phyloP scores from a whole-genome alignment of 2,888 invertebrate species.

The Syritta pipiens region DNA sequence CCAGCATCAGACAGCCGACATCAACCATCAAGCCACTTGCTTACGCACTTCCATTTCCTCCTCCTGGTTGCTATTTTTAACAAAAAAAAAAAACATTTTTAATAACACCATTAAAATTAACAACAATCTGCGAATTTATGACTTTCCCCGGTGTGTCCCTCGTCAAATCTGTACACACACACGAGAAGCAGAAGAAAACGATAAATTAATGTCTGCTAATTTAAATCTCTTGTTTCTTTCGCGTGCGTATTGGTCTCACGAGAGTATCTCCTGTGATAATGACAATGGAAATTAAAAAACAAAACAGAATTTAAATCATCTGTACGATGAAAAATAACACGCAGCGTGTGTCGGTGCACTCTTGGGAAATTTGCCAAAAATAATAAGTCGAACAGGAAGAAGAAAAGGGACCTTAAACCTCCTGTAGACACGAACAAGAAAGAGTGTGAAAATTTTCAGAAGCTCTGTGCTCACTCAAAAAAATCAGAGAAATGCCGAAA shows the following conservation, averaged over 20 bases:
- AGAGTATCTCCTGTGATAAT: slow-evolving; percentile 45
- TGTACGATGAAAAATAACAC: neutral
- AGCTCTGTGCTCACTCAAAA: too few species aligned
- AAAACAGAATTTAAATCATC: slow-evolving; percentile 40
- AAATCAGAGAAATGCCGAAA: too few species aligned
- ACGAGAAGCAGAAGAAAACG: neutral
- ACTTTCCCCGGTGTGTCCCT: slow-evolving; percentile 18
- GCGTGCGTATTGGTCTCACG: slow-evolving; percentile 33
- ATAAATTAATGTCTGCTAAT: slow-evolving; percentile 41
- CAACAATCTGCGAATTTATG: slow-evolving; percentile 33
- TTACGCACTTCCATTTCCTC: slow-evolving; percentile 1
- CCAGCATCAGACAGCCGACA: too few species aligned
- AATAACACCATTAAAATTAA: slow-evolving; percentile 15
- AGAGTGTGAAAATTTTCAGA: slow-evolving; percentile 15
- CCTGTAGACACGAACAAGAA: neutral
- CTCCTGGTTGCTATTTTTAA: neutral
- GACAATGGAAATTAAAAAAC: slow-evolving; percentile 46
- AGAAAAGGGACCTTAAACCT: too few species aligned
- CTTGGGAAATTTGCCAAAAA: slow-evolving; percentile 64
- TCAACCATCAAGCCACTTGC: too few species aligned
- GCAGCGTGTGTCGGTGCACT: slow-evolving; percentile 15
- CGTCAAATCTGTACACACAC: neutral
- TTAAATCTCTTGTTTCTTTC: slow-evolving; percentile 36
- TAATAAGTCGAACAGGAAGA: too few species aligned
- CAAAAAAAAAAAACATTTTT: too few species aligned